Base-by-base conservation (phyloP, 2,888 invertebrate species). In the Harmothoe impar region DNA sequence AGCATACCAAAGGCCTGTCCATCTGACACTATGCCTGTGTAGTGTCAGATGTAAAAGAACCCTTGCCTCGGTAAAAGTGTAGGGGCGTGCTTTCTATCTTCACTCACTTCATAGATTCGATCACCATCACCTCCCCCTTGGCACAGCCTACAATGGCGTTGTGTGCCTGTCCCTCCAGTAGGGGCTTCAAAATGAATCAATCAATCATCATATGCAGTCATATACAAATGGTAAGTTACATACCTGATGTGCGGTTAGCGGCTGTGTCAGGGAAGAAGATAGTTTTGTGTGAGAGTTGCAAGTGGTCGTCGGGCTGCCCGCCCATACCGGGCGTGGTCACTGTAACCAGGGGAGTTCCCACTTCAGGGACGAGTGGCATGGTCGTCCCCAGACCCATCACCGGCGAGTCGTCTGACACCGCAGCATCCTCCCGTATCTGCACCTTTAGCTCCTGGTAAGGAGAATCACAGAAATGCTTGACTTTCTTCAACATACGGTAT, bases 381-480 rank as follows among this genome's bases (percentile, higher is more conserved):
- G 62, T 5, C 10, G 43, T 43, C 43, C 43, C 43, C 3, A 43
- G 43, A 43, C 43, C 43, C 43, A 43, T 25, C 43, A 51, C 51
- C 84, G 29, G 84, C 5, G 51, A 84, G 43, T 17, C 15, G 43
- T 84, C 23, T 15, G 29, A 31, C 51, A 25, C 35, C 7, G 31
- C 81, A 84, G n/a, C 43, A 0, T 86, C 29, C 86, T 86, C 31
- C 0, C 23, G 86, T 3, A 86, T 25, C 81, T 81, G 81, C 54
- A 86, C 86, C 54, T 86, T 86, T 20, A 86, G 54, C 31, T 12
- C 29, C 86, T 86, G 86, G n/a, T 52, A 86, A 25, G n/a, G 23
- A 77, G 5, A 31, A n/a, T n/a, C 77, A 25, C 62, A 62, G 15
- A 62, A 12, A 25, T 62, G 5, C 20, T n/a, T 62, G 23, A n/a